Percentiles rank a stretch among this genome's conserved stretches.
phyloP scores from a whole-genome alignment of 92 coral and sea anemone species.

The Actinernus sp. region DNA sequence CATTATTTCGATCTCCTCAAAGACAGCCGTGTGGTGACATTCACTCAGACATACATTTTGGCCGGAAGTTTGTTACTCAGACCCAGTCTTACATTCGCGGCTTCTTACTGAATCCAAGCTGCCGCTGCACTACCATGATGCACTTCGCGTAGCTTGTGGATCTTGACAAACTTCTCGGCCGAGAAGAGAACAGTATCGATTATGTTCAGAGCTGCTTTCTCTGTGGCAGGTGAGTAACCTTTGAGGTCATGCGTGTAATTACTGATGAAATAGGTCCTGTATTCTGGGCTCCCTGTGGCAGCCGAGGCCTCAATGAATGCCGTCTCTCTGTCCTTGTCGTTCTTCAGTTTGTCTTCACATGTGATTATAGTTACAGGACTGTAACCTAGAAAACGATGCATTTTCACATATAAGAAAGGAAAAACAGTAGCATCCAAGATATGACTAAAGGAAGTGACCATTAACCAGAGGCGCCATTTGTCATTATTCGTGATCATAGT shows the following conservation, averaged over 20 bases:
- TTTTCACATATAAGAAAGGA: too few species aligned
- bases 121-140: slow-evolving; percentile 2
- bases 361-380: slow-evolving; percentile 88
- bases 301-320: slow-evolving; percentile 69
- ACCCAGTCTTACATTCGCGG: too few species aligned
- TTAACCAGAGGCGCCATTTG: too few species aligned
- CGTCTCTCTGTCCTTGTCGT: slow-evolving; percentile 38
- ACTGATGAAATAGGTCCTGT: slow-evolving; percentile 75
- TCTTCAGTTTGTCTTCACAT: slow-evolving; percentile 65
- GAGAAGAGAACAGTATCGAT: slow-evolving; percentile 69
- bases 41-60: too few species aligned
- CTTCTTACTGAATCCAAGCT: too few species aligned
- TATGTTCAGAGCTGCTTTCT: slow-evolving; percentile 65
- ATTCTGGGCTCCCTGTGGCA: slow-evolving; percentile 77
- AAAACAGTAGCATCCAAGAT: too few species aligned
- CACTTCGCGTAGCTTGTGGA: slow-evolving; percentile 63
- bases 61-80: too few species aligned
- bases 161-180: slow-evolving; percentile 73
- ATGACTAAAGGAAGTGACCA: too few species aligned
- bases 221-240: slow-evolving; percentile 26
- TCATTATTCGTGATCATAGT: too few species aligned
- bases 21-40: too few species aligned
- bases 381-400: too few species aligned
- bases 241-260: slow-evolving; percentile 57
- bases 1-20: too few species aligned